Percentiles rank a stretch among this genome's conserved stretches.
Evolutionary conservation across 2,797 vertebrate genomes (phyloP).

Genomic region (Bucorvus abyssinicus): DNA sequence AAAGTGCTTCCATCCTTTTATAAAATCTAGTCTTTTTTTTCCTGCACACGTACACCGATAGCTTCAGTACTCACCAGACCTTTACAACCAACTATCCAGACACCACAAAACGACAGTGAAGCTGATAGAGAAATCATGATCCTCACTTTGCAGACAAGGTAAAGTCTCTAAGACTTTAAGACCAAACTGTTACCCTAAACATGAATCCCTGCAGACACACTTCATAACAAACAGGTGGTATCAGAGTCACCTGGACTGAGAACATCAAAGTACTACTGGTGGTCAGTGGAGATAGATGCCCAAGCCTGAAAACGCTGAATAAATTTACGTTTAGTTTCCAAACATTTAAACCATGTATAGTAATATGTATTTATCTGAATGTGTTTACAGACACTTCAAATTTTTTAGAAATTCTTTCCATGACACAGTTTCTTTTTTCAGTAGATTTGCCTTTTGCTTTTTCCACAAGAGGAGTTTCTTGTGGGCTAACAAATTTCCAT

Average conservation of each 20-base stretch:
- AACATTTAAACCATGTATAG: neutral
- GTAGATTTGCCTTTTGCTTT: neutral
- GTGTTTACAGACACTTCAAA: neutral
- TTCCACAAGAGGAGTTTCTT: neutral
- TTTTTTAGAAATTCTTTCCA: neutral
- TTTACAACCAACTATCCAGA: neutral
- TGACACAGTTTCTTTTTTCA: neutral
- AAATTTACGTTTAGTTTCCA: neutral
- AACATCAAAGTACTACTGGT: neutral
- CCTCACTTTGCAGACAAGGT: neutral
- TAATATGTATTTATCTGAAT: neutral
- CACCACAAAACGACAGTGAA: neutral
- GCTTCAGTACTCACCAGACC: neutral
- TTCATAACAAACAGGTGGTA: neutral
- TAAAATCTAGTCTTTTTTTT: neutral
- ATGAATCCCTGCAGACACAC: neutral
- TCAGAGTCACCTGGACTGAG: neutral
- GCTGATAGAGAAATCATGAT: neutral
- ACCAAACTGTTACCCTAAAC: neutral
- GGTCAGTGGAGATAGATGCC: neutral
- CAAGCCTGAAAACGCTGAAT: neutral
- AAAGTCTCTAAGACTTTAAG: neutral
- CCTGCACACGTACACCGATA: neutral
- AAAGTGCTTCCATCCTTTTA: neutral
- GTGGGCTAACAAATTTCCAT: conserved; percentile 7